Conservation (phyloP, 2,888 invertebrate genomes). For the Drosophila pegasa region DNA sequence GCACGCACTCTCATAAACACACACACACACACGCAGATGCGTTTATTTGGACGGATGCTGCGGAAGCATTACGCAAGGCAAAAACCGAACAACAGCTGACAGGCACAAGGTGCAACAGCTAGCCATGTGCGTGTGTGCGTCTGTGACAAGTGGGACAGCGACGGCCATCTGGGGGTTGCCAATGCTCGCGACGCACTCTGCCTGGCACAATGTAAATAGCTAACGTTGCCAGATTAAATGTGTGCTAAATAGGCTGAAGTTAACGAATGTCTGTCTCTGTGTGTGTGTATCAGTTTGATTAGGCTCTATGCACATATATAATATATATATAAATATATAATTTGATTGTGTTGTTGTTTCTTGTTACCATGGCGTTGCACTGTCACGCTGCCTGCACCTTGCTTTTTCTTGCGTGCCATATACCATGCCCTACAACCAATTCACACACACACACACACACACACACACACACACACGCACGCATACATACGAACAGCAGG, state of each 20-base stretch:
- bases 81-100: conserved; percentile 57
- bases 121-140: conserved; percentile 16
- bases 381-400: conserved; percentile 77
- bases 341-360: conserved; percentile 40
- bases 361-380: conserved; percentile 78
- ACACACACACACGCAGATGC: conserved; percentile 8
- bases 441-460: conserved; percentile 16
- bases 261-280: conserved; percentile 28
- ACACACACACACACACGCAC: conserved; percentile 14
- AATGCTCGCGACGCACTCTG: conserved; percentile 63
- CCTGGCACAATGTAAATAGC: conserved; percentile 65
- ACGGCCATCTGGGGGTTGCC: conserved; percentile 39
- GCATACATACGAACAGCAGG: conserved; percentile 16
- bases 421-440: conserved; percentile 62
- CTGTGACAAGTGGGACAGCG: conserved; percentile 67
- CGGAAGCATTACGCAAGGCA: conserved; percentile 65
- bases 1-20: conserved; percentile 6
- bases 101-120: conserved; percentile 63
- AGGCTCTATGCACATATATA: conserved; percentile 1
- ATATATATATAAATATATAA: no score
- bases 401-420: conserved; percentile 63
- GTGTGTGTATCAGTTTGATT: conserved; percentile 31
- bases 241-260: conserved; percentile 58
- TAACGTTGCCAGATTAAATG: conserved; percentile 68
- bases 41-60: conserved; percentile 55